Base-by-base conservation (phyloP, 2,113 vertebrate species). In the Chaetorhynchus papuensis region DNA sequence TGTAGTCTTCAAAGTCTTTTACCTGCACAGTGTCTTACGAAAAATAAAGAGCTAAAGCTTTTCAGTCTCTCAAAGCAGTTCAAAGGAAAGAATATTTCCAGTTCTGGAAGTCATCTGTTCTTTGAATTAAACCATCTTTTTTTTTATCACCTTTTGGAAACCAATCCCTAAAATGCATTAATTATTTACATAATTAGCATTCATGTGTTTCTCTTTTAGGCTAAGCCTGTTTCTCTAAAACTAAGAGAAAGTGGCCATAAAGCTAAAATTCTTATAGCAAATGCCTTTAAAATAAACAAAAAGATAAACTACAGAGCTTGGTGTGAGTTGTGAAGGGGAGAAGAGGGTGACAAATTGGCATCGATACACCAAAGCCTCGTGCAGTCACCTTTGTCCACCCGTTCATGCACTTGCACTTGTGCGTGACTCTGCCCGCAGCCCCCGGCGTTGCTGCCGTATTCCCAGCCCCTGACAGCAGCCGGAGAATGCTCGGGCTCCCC, bases 401-500 rank as follows among this genome's bases (percentile, higher is more conserved):
- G 60, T 83, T 19, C 33, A 4, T 27, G 49, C 70, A 1, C 10
- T 27, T 1, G 10, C 44, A 4, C 12, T 50, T 15, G 54, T 63
- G 78, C 33, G 10, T 8, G 56, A 4, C 44, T 27, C 30, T 87
- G 74, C 57, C 72, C 13, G 23, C 45, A 16, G 68, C 17, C 66
- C 57, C 61, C 15, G 7, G 49, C 33, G 3, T 3, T 15, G 61
- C 69, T 68, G 74, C 75, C n/a, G 4, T 20, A 4, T 31, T 54
- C 50, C 24, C 37, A 20, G 50, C 27, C 42, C 26, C 50, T 9
- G 10, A 1, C 22, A 11, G 4, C 66, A 17, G 79, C 65, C 76
- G 50, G 42, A 79, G 94, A 93, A 92, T 72, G 87, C 95, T 93
- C 95, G 78, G 97, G 97, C 95, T 97, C 95, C 95, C 95, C 94